phyloP scores from a whole-genome alignment of 2,113 vertebrate species.

The Dromas ardeola region DNA sequence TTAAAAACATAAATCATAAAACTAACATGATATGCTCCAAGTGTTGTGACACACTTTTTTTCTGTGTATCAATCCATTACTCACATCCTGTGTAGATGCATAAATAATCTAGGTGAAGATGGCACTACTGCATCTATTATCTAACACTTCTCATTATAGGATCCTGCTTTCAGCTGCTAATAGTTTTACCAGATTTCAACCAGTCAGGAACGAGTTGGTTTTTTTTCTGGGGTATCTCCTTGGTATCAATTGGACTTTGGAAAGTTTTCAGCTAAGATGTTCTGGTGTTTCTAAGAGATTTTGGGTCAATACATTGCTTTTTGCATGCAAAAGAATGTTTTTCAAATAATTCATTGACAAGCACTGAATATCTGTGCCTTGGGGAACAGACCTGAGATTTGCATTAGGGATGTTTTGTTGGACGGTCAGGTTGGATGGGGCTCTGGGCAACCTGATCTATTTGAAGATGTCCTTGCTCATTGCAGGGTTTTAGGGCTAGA shows the following conservation, averaged over 20 bases:
- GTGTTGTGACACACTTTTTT: background rate
- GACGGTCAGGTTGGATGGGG: background rate
- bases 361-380: no score
- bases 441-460: background rate
- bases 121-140: background rate
- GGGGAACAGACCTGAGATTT: background rate
- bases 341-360: background rate
- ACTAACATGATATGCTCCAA: background rate
- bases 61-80: background rate
- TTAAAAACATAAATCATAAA: constrained; percentile 27
- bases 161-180: background rate
- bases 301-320: background rate
- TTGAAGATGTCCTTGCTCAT: background rate
- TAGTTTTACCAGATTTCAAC: background rate
- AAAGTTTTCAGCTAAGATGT: background rate
- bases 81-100: background rate
- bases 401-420: background rate
- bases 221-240: background rate
- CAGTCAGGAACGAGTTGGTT: background rate
- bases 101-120: background rate
- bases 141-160: background rate
- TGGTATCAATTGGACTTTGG: background rate
- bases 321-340: background rate
- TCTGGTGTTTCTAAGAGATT: background rate
- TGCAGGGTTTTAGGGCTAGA: background rate